Conservation (phyloP, 1,140 invertebrate genomes). For the Venturia canescens region DNA sequence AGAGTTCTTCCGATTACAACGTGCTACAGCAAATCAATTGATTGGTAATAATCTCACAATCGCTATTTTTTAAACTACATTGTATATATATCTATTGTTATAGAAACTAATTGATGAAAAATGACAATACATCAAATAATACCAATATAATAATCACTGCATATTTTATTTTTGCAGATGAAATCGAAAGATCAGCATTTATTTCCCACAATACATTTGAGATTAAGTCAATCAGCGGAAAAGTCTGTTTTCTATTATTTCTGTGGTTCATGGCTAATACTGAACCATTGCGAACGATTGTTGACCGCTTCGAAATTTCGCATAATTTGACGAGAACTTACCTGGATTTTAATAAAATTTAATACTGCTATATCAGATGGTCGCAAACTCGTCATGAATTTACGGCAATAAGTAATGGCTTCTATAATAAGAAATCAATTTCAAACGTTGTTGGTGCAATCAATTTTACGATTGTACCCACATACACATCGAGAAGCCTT, state of each 20-base stretch:
- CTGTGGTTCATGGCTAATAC: constrained; percentile 46
- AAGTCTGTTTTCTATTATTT: constrained; percentile 41
- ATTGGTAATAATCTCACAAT: constrained; percentile 5
- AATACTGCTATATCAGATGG: constrained; percentile 41
- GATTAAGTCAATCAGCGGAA: constrained; percentile 23
- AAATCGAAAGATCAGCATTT: not conserved
- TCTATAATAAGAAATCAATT: constrained; percentile 40
- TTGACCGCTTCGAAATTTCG: constrained; percentile 43
- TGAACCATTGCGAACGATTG: constrained; percentile 50
- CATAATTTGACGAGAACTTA: constrained; percentile 12
- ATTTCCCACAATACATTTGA: not conserved
- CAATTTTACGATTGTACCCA: constrained; percentile 56
- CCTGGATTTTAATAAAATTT: constrained; percentile 30
- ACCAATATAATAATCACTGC: too few relatives aligned
- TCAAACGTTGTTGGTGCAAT: constrained; percentile 50
- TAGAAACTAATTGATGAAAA: too few relatives aligned
- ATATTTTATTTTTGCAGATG: not conserved
- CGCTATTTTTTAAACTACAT: too few relatives aligned
- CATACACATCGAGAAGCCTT: constrained; percentile 53
- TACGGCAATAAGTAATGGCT: not conserved
- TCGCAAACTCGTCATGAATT: constrained; percentile 7
- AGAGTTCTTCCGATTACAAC: constrained; percentile 13
- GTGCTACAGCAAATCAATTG: constrained; percentile 18
- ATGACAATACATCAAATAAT: not conserved
- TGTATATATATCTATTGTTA: too few relatives aligned